Conservation (phyloP, 2,888 invertebrate genomes). For the Xiphydria camelus region DNA sequence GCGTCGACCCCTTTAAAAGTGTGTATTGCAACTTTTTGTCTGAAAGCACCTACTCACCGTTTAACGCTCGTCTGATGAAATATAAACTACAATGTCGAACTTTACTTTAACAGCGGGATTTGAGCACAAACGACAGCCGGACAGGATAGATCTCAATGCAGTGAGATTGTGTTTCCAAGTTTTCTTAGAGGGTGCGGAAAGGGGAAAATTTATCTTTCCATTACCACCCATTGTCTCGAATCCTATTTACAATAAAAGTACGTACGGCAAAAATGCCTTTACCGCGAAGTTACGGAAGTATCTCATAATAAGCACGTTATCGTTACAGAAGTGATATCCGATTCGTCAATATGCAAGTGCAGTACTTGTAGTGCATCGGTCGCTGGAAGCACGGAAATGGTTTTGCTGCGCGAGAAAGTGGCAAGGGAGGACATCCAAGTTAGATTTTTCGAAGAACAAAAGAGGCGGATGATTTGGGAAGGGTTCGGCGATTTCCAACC, state of each 20-base stretch:
- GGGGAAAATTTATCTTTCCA: constrained; percentile 60
- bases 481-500: constrained; percentile 61
- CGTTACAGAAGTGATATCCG: constrained; percentile 61
- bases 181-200: constrained; percentile 59
- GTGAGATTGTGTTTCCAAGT: constrained; percentile 68
- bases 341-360: constrained; percentile 63
- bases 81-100: not conserved
- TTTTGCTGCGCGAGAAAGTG: constrained; percentile 64
- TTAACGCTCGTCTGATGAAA: not conserved
- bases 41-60: not conserved
- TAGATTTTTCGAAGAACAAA: constrained; percentile 62
- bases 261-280: too few species aligned
- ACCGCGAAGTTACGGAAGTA: too few species aligned
- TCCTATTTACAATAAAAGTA: constrained; percentile 64
- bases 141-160: constrained; percentile 63
- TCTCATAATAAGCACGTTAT: constrained; percentile 25
- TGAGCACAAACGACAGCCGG: constrained; percentile 58
- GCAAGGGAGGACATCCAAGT: constrained; percentile 63
- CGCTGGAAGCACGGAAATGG: constrained; percentile 63
- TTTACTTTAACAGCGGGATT: constrained; percentile 60
- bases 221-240: constrained; percentile 64
- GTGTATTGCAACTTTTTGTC: constrained; percentile 39
- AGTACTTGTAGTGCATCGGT: constrained; percentile 62
- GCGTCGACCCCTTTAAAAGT: constrained; percentile 67
- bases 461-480: constrained; percentile 61